Conservation (phyloP, 2,888 invertebrate species). For the Incurvaria masculella region DNA sequence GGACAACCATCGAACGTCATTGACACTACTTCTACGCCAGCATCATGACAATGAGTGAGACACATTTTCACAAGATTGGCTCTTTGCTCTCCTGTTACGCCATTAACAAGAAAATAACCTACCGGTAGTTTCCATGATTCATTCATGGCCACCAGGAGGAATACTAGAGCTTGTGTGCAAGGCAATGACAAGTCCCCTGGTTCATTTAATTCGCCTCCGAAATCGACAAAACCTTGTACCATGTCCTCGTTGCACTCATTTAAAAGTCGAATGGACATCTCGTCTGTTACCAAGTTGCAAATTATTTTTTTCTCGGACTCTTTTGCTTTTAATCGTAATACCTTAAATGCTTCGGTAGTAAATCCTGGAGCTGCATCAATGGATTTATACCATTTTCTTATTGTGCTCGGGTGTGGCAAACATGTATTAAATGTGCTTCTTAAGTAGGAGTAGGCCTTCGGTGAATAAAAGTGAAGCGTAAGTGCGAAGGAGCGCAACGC, state of each 20-base stretch:
- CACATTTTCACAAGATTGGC: slow-evolving; percentile 13
- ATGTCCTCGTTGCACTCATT: slow-evolving; percentile 13
- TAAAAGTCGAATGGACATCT: slow-evolving; percentile 20
- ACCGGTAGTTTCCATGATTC: slow-evolving; percentile 22
- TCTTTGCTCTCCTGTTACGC: slow-evolving; percentile 17
- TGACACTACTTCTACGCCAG: slow-evolving; percentile 15
- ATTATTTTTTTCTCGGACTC: slow-evolving; percentile 10
- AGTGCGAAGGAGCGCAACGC: slow-evolving; percentile 16
- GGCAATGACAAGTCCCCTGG: not conserved
- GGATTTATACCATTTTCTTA: slow-evolving; percentile 19
- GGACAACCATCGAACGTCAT: slow-evolving; percentile 15
- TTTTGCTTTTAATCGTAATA: slow-evolving; percentile 14
- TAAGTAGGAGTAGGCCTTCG: slow-evolving; percentile 17
- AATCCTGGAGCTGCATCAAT: slow-evolving; percentile 22
- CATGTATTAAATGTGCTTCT: slow-evolving; percentile 18
- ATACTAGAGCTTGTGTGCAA: slow-evolving; percentile 17
- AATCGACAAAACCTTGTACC: slow-evolving; percentile 2
- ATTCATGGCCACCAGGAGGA: slow-evolving; percentile 19
- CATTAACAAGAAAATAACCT: slow-evolving; percentile 21
- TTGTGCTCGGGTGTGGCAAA: slow-evolving; percentile 20
- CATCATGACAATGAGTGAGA: slow-evolving; percentile 16
- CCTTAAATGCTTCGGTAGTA: slow-evolving; percentile 17
- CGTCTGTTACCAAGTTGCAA: slow-evolving; percentile 18
- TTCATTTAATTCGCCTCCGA: not conserved
- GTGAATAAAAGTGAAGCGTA: slow-evolving; percentile 19